Conservation (phyloP, 2,113 vertebrate genomes). For the Aspiorhynchus laticeps region DNA sequence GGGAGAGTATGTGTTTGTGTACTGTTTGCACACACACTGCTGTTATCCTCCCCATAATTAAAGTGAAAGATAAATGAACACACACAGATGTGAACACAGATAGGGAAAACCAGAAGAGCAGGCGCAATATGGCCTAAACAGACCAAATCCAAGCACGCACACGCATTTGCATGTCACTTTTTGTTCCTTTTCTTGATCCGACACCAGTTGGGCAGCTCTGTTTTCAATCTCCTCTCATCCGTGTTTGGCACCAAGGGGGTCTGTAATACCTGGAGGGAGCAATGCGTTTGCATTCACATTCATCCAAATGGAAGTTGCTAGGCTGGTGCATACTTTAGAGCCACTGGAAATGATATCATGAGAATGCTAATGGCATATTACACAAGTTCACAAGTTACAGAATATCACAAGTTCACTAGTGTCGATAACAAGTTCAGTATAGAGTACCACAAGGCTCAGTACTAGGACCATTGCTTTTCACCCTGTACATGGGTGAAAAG, state of each 20-base stretch:
- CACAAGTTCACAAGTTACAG: no score
- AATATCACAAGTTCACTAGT: not conserved
- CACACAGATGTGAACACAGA: constrained; percentile 28
- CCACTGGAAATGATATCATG: not conserved
- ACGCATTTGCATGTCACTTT: constrained; percentile 62
- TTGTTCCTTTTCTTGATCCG: constrained; percentile 63
- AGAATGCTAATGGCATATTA: not conserved
- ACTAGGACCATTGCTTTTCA: not conserved
- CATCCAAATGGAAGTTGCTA: not conserved
- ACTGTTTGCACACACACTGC: constrained; percentile 17
- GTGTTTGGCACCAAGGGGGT: constrained; percentile 30
- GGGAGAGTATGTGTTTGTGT: not conserved
- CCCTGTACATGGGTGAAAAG: not conserved
- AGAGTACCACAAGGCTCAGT: not conserved
- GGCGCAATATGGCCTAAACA: constrained; percentile 58
- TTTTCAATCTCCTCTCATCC: constrained; percentile 52
- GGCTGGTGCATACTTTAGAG: not conserved
- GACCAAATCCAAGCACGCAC: not conserved
- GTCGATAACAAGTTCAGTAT: not conserved
- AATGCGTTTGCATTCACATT: not conserved
- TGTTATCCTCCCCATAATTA: constrained; percentile 7
- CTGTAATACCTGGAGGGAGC: constrained; percentile 27
- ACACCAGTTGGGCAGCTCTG: constrained; percentile 56
- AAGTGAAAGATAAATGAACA: constrained; percentile 30
- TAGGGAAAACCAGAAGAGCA: constrained; percentile 41